phyloP scores from a whole-genome alignment of 2,888 invertebrate species.

The Sphaerophoria taeniata region DNA sequence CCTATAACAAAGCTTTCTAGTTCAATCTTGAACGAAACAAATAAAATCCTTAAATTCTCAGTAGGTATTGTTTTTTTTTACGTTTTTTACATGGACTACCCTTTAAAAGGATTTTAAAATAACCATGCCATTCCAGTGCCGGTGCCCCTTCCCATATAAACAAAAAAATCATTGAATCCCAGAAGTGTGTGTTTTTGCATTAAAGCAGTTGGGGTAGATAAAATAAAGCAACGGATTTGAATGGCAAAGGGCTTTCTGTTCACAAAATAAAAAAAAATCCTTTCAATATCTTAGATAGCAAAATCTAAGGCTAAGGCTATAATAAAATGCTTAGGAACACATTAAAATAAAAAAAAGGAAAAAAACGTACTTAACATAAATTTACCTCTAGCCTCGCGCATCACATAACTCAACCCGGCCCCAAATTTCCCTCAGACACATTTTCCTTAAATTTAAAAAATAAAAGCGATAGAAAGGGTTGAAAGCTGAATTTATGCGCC shows the following conservation, averaged over 20 bases:
- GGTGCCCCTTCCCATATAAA: no score
- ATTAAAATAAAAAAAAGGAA: conserved; percentile 5
- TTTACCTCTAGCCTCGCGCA: conserved; percentile 14
- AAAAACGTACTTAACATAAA: conserved; percentile 40
- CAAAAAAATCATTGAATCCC: background rate
- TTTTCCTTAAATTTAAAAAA: conserved; percentile 1
- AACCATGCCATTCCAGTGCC: background rate
- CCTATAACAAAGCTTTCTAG: no score
- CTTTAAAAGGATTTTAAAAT: background rate
- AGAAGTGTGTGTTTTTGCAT: background rate
- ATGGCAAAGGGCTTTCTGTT: background rate
- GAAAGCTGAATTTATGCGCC: conserved; percentile 67
- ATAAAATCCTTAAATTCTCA: no score
- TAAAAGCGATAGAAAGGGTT: conserved; percentile 45
- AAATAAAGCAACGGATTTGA: conserved; percentile 8
- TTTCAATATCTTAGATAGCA: conserved; percentile 17
- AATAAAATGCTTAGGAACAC: conserved; percentile 33
- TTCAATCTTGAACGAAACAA: no score
- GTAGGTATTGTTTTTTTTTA: no score
- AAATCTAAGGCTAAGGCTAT: conserved; percentile 13
- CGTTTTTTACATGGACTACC: no score
- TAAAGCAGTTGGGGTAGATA: background rate
- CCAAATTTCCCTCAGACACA: background rate
- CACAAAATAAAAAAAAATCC: background rate
- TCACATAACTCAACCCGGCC: background rate